A percentile compares a stretch with the other conserved stretches of the same genome.
Evolutionary conservation across 2,888 invertebrate species (phyloP).

Genomic region (Epistrophe eligans): DNA sequence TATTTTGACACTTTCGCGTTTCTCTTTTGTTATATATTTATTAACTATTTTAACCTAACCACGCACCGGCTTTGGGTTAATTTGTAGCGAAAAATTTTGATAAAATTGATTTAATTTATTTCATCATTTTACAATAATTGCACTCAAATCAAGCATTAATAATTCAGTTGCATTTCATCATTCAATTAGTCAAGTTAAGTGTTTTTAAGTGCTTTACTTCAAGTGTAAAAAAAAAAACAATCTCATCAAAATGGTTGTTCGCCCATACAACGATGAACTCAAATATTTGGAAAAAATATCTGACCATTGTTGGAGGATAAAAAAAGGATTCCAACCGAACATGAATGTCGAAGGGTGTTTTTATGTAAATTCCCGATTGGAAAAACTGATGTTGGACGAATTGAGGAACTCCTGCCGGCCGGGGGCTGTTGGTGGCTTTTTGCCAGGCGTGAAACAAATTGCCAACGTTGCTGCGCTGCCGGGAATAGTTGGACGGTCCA

Average conservation of each 20-base stretch:
- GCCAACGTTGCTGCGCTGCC: constrained; percentile 99
- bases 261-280: constrained; percentile 96
- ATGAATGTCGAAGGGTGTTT: constrained; percentile 99
- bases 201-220: background rate
- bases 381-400: constrained; percentile 98
- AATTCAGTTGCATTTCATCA: constrained; percentile 8
- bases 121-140: background rate
- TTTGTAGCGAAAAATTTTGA: background rate
- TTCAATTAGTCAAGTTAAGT: background rate
- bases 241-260: constrained; percentile 90
- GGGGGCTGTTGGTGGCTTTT: constrained; percentile 96
- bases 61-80: constrained; percentile 9
- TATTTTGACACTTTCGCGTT: constrained; percentile 3
- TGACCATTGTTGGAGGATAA: constrained; percentile 95
- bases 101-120: constrained; percentile 13
- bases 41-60: constrained; percentile 10
- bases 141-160: no score
- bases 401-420: constrained; percentile 94
- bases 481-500: constrained; percentile 96
- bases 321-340: constrained; percentile 99
- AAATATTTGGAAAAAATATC: constrained; percentile 95
- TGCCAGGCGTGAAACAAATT: constrained; percentile 99
- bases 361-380: constrained; percentile 96
- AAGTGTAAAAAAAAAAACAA: background rate
- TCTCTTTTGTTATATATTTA: background rate